Base-by-base conservation (phyloP, 2,888 invertebrate species). In the Synergus laeviventris region DNA sequence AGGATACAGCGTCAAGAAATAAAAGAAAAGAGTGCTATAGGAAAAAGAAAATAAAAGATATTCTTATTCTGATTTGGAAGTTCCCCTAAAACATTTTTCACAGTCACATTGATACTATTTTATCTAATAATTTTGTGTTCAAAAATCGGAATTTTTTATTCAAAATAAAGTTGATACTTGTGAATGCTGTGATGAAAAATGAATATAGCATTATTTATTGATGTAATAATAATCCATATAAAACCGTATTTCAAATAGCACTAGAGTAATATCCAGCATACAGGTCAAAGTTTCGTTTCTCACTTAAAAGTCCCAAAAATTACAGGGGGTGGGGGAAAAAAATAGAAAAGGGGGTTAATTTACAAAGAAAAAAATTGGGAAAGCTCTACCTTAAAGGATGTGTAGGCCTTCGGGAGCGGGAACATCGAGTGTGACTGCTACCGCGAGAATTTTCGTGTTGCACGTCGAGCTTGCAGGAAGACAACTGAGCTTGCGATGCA, bases 401-500 rank as follows among this genome's bases (percentile, higher is more conserved):
- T 78, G 79, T 56, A 64, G 76, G 56, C 45, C 78, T 73, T 74
- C 56, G 74, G 76, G 76, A 76, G 56, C 66, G 82, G 70, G 77
- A 60, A 78, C 82, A 83, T 81, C 75, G 82, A 82, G 66, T 78
- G 81, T 76, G 77, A 62, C 77, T 45, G 60, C 70, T 73, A 59
- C 66, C 74, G 75, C 76, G 79, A 81, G 76, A 78, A 70, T 79
- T 76, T 79, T 77, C 73, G 74, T 77, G 60, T 74, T 66, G 76
- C 76, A 75, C 80, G 78, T 79, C 74, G 80, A 80, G 76, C 64
- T 83, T 75, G 77, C 74, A 78, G 75, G 39, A 38, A 38, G 77
- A 70, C 76, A 70, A 76, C 77, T 76, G 81, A 82, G 81, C 74
- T 75, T 81, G 74, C 78, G 82, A 76, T 81, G 76, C 83, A 83